Base-by-base conservation (phyloP, 2,113 vertebrate genomes). In the Tauraco erythrolophus region DNA sequence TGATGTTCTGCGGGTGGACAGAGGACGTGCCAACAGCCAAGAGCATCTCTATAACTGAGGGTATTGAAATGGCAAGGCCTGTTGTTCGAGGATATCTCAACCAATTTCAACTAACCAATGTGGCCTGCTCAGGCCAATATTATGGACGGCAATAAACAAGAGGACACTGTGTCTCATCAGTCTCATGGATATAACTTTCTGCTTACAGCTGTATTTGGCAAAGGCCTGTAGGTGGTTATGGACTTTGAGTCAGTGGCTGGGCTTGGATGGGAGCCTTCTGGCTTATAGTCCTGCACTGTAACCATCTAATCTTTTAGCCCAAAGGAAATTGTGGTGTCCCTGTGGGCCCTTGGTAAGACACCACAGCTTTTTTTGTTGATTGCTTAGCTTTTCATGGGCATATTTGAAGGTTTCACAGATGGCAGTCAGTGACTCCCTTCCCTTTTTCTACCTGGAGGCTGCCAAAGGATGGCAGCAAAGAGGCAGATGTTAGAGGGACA, bases 111-210 rank as follows among this genome's bases (percentile, higher is more conserved):
- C 82, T 85, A 88, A 92, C 95, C 62, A 83, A 1, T 54, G 78
- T 93, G 93, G 84, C 89, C 66, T 92, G 62, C 58, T 85, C 58
- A 74, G 84, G 84, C 60, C 87, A 84, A 8, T 84, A 75, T 92
- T 94, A 91, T 68, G 87, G 85, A 94, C 75, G 85, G 82, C 84
- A 94, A 50, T 79, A 92, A 95, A 90, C 93, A 97, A 94, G 92
- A 90, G 90, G 90, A 95, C 84, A 27, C 84, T 96, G 78, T 97
- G 94, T 96, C 84, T 94, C 94, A 93, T 93, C 88, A 92, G 69
- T 93, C 92, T 97, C 93, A 95, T 97, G 94, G 92, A 92, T 96
- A 95, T 97, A 97, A 90, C 94, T 97, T 97, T 96, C 96, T 96
- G 97, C 96, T 97, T 97, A 95, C 84, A 93, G 75, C 95, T 94